Evolutionary conservation across 2,797 vertebrate genomes (phyloP), one percentile per base, ranked within the genome.

Genomic region (Huso huso): DNA sequence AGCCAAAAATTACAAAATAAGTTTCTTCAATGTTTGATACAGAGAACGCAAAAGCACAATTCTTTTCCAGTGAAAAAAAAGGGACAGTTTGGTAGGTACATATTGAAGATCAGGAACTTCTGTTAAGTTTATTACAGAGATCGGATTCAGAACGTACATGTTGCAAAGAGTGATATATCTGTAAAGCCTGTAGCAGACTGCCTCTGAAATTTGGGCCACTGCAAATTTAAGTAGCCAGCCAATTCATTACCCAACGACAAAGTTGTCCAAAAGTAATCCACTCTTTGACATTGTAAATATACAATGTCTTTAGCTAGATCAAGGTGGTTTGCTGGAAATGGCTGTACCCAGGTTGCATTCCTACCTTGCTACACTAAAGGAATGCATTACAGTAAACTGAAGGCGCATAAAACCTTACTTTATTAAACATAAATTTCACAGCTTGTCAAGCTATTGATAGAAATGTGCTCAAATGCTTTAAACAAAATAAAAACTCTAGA

Each of bases 1-100:
- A 93, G 91, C 91, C 92, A 88, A 83, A 88, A 86, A 87, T 87
- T 86, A 91, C 87, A 92, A 89, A 81, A 79, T 76, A 37, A 64
- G 62, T 86, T 82, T 82, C 85, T 79, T 83, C 81, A 81, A 86
- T 89, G 86, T 84, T 90, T 88, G 85, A 86, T 89, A 89, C 88
- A 92, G 88, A 81, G 71, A 91, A 93, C 86, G 86, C 23, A 37
- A 78, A 80, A 89, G 88, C 85, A 87, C 80, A 86, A 78, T 88
- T 78, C 73, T 73, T 74, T 88, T 89, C 84, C 86, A 83, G 85
- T 87, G 88, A 88, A 87, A 83, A 87, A 58, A 66, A 66, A 76
- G 88, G 82, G 88, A 91, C 90, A 92, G 86, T 88, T 84, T 88
- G 48, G 53, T 55, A 88, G 70, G 72, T 69, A 75, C 73, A 75